Percentiles rank a stretch among this genome's conserved stretches.
Evolutionary conservation across 2,797 vertebrate genomes (phyloP).

Genomic region (Pipistrellus kuhlii): DNA sequence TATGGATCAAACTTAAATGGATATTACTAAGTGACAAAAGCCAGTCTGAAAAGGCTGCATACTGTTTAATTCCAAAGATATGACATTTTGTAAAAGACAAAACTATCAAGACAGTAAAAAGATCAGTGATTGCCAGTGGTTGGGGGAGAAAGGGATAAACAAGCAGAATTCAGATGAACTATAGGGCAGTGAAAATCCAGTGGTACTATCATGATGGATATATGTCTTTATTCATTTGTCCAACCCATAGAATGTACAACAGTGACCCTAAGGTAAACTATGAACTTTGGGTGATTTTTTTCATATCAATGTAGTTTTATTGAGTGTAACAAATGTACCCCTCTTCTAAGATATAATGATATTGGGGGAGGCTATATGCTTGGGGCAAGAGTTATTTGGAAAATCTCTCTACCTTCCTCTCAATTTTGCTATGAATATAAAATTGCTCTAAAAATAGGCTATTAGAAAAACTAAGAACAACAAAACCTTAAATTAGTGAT

Average conservation of each 20-base stretch:
- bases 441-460: background rate
- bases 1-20: background rate
- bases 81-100: background rate
- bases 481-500: background rate
- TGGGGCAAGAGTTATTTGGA: background rate
- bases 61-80: background rate
- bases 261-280: background rate
- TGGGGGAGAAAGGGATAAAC: background rate
- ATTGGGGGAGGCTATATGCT: background rate
- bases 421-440: slow-evolving; percentile 21
- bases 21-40: slow-evolving; percentile 1
- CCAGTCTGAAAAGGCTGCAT: background rate
- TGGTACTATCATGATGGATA: no score
- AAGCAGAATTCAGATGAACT: background rate
- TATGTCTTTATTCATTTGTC: background rate
- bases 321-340: background rate
- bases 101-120: background rate
- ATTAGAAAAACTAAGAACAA: background rate
- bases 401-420: background rate
- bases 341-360: background rate
- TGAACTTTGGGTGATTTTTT: background rate
- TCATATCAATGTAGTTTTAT: background rate
- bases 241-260: background rate
- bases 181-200: background rate
- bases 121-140: background rate